These are phyloP conservation scores for Portunus trituberculatus DNA, from an alignment of 1,140 invertebrate genomes.

Conservation along the genomic window DNA sequence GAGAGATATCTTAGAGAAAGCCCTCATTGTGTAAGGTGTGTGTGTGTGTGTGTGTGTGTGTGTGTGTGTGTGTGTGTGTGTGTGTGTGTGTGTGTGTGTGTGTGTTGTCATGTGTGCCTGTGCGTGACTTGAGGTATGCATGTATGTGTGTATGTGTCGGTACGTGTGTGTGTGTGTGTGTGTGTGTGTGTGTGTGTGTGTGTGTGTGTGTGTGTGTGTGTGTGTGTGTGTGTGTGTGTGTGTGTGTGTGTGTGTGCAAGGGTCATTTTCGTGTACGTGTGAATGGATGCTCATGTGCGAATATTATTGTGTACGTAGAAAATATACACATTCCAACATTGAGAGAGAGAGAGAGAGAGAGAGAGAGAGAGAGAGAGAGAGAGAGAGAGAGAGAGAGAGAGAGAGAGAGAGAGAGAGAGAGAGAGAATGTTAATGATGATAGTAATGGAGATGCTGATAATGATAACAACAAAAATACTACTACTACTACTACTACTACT, in stretches of 20 bases:
- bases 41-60: slow-evolving; percentile 1
- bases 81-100: slow-evolving; percentile 20
- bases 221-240: neutral
- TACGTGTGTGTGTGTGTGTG: neutral
- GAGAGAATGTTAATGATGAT: too few relatives aligned
- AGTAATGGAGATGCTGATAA: too few relatives aligned
- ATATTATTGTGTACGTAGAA: too few relatives aligned
- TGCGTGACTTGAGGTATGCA: neutral
- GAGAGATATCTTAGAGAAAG: neutral
- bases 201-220: neutral
- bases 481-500: too few relatives aligned
- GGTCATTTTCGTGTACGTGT: neutral
- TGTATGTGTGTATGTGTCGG: neutral
- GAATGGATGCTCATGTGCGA: too few relatives aligned
- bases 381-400: too few relatives aligned
- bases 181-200: neutral
- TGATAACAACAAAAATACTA: too few relatives aligned
- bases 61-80: slow-evolving; percentile 20
- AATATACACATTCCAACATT: too few relatives aligned
- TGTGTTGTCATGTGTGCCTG: neutral
- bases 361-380: too few relatives aligned
- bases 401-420: too few relatives aligned
- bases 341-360: too few relatives aligned
- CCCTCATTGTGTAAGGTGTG: neutral
- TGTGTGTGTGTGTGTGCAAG: neutral